A percentile compares a stretch with the other conserved stretches of the same genome.
Evolutionary conservation across 2,888 invertebrate genomes (phyloP).

Genomic region (Portevinia maculata): DNA sequence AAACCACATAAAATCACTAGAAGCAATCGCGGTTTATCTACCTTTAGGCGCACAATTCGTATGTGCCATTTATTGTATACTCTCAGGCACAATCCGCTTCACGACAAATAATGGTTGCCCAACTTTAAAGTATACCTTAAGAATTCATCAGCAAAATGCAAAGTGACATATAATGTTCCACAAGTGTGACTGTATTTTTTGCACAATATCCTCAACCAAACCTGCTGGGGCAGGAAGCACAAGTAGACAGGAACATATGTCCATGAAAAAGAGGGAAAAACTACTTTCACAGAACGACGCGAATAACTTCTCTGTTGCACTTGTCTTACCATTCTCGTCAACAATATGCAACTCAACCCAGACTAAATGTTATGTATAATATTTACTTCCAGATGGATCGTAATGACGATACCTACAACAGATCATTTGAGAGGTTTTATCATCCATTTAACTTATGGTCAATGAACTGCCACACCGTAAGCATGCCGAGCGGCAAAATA

Average conservation of each 20-base stretch:
- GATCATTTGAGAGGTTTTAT: slow-evolving; percentile 37
- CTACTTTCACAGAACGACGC: slow-evolving; percentile 17
- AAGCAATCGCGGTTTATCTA: background rate
- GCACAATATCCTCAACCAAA: background rate
- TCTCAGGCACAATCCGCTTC: slow-evolving; percentile 13
- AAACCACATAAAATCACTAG: background rate
- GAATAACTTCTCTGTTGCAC: slow-evolving; percentile 19
- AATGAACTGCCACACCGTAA: slow-evolving; percentile 40
- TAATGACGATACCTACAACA: slow-evolving; percentile 26
- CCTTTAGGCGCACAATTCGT: slow-evolving; percentile 8
- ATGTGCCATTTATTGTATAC: background rate
- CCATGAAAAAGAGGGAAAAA: slow-evolving; percentile 1
- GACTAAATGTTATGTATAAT: slow-evolving; percentile 1
- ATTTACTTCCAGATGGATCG: slow-evolving; percentile 28
- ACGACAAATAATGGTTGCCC: too few species aligned
- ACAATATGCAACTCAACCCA: background rate
- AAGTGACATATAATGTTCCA: too few species aligned
- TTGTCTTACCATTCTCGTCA: slow-evolving; percentile 9
- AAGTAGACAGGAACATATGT: background rate
- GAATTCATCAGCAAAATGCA: too few species aligned
- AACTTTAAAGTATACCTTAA: too few species aligned
- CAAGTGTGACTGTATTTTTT: too few species aligned
- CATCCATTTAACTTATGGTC: slow-evolving; percentile 47
- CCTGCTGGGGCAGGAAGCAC: slow-evolving; percentile 30
- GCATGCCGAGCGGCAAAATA: slow-evolving; percentile 29